Conservation (phyloP, 2,113 vertebrate species). For the Murina feae region DNA sequence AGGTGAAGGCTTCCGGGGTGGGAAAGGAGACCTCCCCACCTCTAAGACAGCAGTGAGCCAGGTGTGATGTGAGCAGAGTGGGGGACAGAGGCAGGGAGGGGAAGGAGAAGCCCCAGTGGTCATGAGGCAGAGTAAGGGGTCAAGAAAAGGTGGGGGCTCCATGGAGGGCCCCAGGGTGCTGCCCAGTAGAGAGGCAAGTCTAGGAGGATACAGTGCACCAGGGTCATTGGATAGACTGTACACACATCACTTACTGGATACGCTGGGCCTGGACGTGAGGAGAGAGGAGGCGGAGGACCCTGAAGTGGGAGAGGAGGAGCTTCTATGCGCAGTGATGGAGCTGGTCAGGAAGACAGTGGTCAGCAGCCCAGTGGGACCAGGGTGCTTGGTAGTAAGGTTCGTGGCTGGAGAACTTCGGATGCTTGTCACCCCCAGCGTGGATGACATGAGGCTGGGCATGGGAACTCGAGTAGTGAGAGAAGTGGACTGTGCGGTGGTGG, state of each 20-base stretch:
- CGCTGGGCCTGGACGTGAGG: rapidly evolving
- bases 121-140: rapidly evolving
- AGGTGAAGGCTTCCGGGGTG: rapidly evolving
- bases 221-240: rapidly evolving
- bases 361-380: rapidly evolving
- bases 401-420: not conserved
- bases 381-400: not conserved
- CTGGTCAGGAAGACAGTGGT: not conserved
- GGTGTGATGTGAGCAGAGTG: rapidly evolving
- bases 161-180: rapidly evolving
- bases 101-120: rapidly evolving
- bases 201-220: rapidly evolving
- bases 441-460: rapidly evolving
- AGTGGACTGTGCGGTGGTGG: not conserved
- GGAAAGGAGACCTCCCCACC: rapidly evolving
- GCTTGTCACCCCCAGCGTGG: not conserved
- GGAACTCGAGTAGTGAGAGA: not conserved
- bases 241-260: not conserved
- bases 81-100: too few relatives aligned
- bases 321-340: rapidly evolving
- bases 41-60: rapidly evolving
- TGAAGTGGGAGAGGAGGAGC: not conserved
- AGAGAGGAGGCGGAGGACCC: not conserved
- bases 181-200: rapidly evolving
- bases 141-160: rapidly evolving